Evolutionary conservation across 2,888 invertebrate species (phyloP).

Genomic region (Stenoptilia bipunctidactyla): DNA sequence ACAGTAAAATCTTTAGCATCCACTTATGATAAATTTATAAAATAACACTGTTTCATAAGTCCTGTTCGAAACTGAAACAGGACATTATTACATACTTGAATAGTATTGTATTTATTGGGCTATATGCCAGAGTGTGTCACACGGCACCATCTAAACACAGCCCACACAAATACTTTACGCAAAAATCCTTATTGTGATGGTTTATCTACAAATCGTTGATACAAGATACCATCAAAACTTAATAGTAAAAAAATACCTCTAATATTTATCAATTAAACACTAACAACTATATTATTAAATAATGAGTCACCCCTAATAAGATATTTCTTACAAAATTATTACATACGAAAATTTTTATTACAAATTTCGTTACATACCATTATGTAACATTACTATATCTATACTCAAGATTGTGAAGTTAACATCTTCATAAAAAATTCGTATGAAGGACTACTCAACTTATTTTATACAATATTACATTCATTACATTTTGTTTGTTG

Average conservation of each 20-base stretch:
- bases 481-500: too few relatives aligned
- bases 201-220: slow-evolving; percentile 23
- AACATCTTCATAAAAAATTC: not conserved
- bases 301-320: not conserved
- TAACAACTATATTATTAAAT: slow-evolving; percentile 4
- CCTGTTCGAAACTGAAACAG: too few relatives aligned
- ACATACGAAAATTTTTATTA: not conserved
- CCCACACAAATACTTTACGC: too few relatives aligned
- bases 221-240: slow-evolving; percentile 27
- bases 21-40: too few relatives aligned
- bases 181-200: slow-evolving; percentile 16
- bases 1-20: too few relatives aligned
- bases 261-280: slow-evolving; percentile 12
- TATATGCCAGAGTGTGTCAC: too few relatives aligned
- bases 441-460: not conserved
- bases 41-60: too few relatives aligned
- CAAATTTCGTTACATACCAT: not conserved
- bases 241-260: slow-evolving; percentile 24
- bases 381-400: not conserved
- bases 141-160: too few relatives aligned
- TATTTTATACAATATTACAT: slow-evolving; percentile 1
- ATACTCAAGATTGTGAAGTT: not conserved
- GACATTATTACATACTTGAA: too few relatives aligned
- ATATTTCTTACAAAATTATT: slow-evolving; percentile 22
- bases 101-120: too few relatives aligned